phyloP scores from a whole-genome alignment of 2,888 invertebrate species.

The Nycteola revayana region DNA sequence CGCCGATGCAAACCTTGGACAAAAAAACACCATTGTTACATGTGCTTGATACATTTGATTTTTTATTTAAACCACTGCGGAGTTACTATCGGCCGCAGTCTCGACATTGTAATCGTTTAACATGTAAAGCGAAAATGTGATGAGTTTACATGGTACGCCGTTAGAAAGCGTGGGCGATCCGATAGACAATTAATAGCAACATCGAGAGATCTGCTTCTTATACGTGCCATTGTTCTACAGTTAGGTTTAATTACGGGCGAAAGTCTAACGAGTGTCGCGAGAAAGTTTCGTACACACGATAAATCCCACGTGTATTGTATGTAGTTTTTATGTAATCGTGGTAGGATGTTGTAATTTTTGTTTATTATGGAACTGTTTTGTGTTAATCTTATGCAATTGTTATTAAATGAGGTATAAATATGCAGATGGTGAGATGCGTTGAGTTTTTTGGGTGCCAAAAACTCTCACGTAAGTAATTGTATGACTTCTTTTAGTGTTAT shows the following conservation, averaged over 20 bases:
- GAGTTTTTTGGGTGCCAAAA: no score
- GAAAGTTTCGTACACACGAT: slow-evolving; percentile 62
- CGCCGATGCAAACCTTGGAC: slow-evolving; percentile 34
- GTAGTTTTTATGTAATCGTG: slow-evolving; percentile 48
- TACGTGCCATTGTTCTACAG: slow-evolving; percentile 72
- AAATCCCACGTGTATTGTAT: slow-evolving; percentile 55
- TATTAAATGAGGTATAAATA: slow-evolving; percentile 23
- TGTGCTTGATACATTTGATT: slow-evolving; percentile 48
- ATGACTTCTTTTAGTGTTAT: no score
- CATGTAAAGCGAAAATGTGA: slow-evolving; percentile 40
- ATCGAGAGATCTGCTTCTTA: slow-evolving; percentile 70
- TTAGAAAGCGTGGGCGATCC: slow-evolving; percentile 77
- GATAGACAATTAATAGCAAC: slow-evolving; percentile 74
- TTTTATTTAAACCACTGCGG: slow-evolving; percentile 45
- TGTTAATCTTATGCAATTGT: slow-evolving; percentile 44
- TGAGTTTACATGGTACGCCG: slow-evolving; percentile 51
- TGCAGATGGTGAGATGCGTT: neutral
- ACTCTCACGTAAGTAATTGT: no score
- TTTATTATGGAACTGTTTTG: slow-evolving; percentile 44
- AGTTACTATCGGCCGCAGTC: slow-evolving; percentile 33
- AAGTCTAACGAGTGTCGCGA: slow-evolving; percentile 72
- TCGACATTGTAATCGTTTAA: slow-evolving; percentile 15
- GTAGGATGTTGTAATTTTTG: slow-evolving; percentile 50
- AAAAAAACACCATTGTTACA: slow-evolving; percentile 55
- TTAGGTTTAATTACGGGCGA: slow-evolving; percentile 75